phyloP scores from a whole-genome alignment of 92 coral and sea anemone genomes.

The Zoanthus gigantus region DNA sequence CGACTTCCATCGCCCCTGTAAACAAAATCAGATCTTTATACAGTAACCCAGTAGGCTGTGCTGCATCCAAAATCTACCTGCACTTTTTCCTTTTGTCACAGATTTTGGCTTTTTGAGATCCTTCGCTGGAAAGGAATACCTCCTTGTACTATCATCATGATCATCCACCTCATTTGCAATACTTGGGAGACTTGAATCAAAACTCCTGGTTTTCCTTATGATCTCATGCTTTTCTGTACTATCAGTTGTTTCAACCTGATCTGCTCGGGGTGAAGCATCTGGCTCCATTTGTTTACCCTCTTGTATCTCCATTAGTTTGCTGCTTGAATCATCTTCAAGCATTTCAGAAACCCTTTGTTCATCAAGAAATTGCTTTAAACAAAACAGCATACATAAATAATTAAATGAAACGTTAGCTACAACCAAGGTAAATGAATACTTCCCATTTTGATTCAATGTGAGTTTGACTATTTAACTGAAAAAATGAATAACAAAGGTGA shows the following conservation, averaged over 20 bases:
- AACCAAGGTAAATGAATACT: no score
- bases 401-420: no score
- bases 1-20: no score
- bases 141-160: not conserved
- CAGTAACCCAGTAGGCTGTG: not conserved
- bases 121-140: not conserved
- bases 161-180: not conserved
- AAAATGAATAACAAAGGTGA: no score
- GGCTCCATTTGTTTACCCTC: not conserved
- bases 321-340: slow-evolving; percentile 12
- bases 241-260: not conserved
- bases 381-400: not conserved
- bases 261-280: not conserved
- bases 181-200: not conserved
- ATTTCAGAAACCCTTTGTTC: slow-evolving; percentile 10
- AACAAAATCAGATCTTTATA: not conserved
- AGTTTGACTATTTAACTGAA: no score
- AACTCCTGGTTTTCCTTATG: slow-evolving; percentile 30
- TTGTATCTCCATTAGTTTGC: not conserved
- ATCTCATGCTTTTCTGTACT: not conserved
- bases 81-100: slow-evolving; percentile 1
- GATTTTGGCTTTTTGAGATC: slow-evolving; percentile 21
- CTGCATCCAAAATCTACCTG: not conserved
- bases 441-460: no score
- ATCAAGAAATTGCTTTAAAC: slow-evolving; percentile 22